These are phyloP conservation scores for Telmatochromis sp. DNA, from an alignment of 2,113 vertebrate species.

Conservation along the genomic window DNA sequence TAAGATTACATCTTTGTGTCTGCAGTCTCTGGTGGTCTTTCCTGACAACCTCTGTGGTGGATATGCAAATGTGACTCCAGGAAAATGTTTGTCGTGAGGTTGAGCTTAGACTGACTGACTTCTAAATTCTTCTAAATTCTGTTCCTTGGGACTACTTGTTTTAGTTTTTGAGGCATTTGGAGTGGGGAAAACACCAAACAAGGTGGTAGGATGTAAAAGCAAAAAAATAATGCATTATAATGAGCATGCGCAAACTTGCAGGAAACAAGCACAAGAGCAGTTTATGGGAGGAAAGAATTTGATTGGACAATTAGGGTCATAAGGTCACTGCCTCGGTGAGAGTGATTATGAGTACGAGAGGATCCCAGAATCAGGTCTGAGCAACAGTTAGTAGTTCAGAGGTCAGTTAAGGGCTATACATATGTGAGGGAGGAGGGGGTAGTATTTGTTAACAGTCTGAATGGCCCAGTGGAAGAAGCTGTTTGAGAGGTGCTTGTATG, in stretches of 20 bases:
- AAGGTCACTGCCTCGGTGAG: background rate
- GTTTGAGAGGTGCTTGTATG: background rate
- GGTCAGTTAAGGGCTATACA: background rate
- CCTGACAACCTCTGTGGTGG: background rate
- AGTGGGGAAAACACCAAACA: background rate
- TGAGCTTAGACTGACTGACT: background rate
- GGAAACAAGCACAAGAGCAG: background rate
- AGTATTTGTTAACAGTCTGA: background rate
- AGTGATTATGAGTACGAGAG: background rate
- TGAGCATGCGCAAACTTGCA: background rate
- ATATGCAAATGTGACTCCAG: background rate
- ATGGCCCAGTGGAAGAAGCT: background rate
- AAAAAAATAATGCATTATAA: background rate
- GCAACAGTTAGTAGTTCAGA: background rate
- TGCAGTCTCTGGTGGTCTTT: background rate
- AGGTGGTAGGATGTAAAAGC: background rate
- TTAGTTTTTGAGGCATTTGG: background rate
- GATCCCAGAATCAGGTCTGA: background rate
- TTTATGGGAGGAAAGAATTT: background rate
- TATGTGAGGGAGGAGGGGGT: background rate
- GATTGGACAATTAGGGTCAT: background rate
- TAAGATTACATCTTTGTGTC: background rate
- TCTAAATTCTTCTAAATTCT: background rate
- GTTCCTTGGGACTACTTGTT: background rate
- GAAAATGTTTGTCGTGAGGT: background rate